Conservation (phyloP, 2,113 vertebrate genomes). For the Bothrops jararaca region DNA sequence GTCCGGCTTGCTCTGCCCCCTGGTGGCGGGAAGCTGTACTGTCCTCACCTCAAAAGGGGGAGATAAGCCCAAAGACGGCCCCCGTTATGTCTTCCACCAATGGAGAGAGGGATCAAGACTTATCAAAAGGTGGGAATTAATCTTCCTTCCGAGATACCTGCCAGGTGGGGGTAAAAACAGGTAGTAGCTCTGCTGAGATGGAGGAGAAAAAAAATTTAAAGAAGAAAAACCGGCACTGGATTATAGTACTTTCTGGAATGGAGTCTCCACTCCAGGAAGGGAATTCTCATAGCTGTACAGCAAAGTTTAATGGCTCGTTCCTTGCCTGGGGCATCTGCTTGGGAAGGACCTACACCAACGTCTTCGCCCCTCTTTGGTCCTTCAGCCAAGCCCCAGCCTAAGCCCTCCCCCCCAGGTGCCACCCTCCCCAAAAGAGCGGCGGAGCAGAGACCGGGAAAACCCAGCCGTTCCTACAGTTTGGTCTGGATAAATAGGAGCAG, state of each 20-base stretch:
- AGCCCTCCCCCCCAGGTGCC: not conserved
- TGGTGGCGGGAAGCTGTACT: not conserved
- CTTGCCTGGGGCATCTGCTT: not conserved
- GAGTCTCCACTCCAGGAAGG: not conserved
- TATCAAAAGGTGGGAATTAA: not conserved
- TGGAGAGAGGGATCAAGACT: not conserved
- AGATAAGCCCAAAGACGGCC: not conserved
- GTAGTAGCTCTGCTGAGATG: not conserved
- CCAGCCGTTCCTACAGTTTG: slow-evolving; percentile 28
- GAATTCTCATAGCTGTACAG: not conserved
- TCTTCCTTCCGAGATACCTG: too few species aligned
- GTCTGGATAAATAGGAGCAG: slow-evolving; percentile 63
- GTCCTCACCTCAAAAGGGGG: not conserved
- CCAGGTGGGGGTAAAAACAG: too few species aligned
- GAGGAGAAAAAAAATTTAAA: fast-evolving
- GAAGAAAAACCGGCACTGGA: not conserved
- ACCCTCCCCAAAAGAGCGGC: not conserved
- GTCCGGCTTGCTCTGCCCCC: not conserved
- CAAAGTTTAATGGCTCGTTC: not conserved
- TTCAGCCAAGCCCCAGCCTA: not conserved
- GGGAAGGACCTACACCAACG: not conserved
- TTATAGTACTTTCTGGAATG: not conserved
- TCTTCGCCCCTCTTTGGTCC: not conserved
- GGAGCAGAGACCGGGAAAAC: fast-evolving
- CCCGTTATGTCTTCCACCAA: not conserved